Base-by-base conservation (phyloP, 2,797 vertebrate genomes). In the Sebastes itinus region DNA sequence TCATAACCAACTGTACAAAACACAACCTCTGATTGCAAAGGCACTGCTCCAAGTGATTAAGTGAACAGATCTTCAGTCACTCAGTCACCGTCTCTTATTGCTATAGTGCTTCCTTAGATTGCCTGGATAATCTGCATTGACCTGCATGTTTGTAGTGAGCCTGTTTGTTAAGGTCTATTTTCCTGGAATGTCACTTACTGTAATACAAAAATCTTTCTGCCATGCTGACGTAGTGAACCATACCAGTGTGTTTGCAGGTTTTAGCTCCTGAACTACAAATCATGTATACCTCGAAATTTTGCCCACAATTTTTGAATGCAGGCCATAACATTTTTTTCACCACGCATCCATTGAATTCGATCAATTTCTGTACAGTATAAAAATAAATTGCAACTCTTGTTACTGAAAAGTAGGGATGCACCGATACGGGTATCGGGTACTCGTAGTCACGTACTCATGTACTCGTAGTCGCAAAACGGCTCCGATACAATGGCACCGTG, bases 81-180 rank as follows among this genome's bases (percentile, higher is more conserved):
- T 78, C 25, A 62, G 81, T 93, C 92, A 86, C 62, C 83, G 73
- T 88, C 52, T 91, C 68, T 67, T 77, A 62, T 91, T 90, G 78
- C 85, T 92, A 89, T 92, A 90, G 79, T 88, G 93, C 93, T 95
- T 94, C 92, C 84, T 92, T 93, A 93, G 88, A 94, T 93, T 94
- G 92, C 91, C 85, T 92, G 89, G 80, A 84, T 91, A 92, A 90
- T 94, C 82, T 94, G 94, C 94, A 90, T 88, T 91, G 89, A 92
- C 73, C 80, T 95, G 95, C 94, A 94, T 95, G 95, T 88, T 27
- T 81, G 59, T 72, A 58, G 75, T 69, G 32, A 76, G 86, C 61
- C 33, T 75, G 8, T 83, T 66, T 73, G 66, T 81, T 82, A 10
- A 58, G 0, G 25, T 61, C 32, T 67, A 20, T 69, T 89, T 87